Conservation (phyloP, 2,113 vertebrate species). For the Calyptomena viridis region DNA sequence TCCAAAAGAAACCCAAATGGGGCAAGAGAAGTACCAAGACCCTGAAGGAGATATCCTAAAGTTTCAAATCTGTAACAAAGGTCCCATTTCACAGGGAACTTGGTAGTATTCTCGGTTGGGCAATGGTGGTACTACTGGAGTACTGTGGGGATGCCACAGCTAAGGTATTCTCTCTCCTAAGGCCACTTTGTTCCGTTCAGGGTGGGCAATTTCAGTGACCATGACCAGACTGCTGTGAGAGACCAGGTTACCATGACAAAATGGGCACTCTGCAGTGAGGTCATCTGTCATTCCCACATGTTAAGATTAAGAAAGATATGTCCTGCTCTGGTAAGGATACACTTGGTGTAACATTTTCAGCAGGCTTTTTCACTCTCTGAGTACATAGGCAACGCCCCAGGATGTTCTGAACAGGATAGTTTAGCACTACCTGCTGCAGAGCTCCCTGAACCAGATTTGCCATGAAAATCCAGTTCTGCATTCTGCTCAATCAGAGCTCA, state of each 20-base stretch:
- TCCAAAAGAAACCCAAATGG: neutral
- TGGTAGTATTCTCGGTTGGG: rapidly evolving
- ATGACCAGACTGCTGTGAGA: neutral
- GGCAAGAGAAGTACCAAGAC: neutral
- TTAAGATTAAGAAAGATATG: too few relatives aligned
- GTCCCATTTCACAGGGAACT: neutral
- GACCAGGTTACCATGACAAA: neutral
- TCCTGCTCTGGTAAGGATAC: neutral
- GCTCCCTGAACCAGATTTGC: neutral
- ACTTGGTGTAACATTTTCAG: neutral
- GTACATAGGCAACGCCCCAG: neutral
- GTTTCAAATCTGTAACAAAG: neutral
- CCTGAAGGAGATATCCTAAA: neutral
- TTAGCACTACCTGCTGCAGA: neutral
- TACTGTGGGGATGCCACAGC: rapidly evolving
- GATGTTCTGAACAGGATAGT: neutral
- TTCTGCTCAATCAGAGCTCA: neutral
- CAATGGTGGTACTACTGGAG: neutral
- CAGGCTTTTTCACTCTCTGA: neutral
- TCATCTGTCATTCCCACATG: neutral
- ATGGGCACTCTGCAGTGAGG: neutral
- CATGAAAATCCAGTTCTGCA: neutral
- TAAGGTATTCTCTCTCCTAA: neutral
- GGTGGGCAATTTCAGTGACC: neutral
- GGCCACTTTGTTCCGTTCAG: neutral